A percentile compares a stretch with the other conserved stretches of the same genome.
These are phyloP conservation scores for Pluvianellus socialis DNA, from an alignment of 2,113 vertebrate genomes.

Conservation along the genomic window DNA sequence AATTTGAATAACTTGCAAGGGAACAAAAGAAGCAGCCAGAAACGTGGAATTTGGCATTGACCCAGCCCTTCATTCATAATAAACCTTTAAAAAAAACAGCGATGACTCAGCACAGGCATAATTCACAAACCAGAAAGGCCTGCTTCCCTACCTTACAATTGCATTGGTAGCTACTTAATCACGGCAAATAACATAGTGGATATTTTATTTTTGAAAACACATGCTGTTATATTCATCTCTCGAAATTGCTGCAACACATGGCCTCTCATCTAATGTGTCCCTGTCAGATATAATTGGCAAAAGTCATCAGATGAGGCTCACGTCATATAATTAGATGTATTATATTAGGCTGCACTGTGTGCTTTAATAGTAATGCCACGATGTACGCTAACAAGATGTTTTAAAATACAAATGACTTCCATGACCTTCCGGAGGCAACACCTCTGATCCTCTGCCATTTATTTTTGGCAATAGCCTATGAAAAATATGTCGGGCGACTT, in stretches of 20 bases:
- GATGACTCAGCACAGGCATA: constrained; percentile 27
- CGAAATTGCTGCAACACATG: constrained; percentile 25
- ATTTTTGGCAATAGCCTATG: not conserved
- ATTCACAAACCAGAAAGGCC: constrained; percentile 22
- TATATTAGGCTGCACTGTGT: not conserved
- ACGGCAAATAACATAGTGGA: constrained; percentile 19
- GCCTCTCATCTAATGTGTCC: constrained; percentile 22
- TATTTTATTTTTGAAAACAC: constrained; percentile 37
- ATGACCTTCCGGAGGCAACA: constrained; percentile 1
- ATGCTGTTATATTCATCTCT: constrained; percentile 18
- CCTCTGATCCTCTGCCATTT: constrained; percentile 24
- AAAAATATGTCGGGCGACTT: constrained; percentile 13
- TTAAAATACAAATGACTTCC: not conserved
- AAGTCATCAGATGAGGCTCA: constrained; percentile 29
- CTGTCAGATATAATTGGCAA: constrained; percentile 36
- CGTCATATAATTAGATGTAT: constrained; percentile 46
- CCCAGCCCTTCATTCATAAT: constrained; percentile 12
- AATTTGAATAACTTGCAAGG: not conserved
- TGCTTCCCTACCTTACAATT: constrained; percentile 26
- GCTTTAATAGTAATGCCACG: not conserved
- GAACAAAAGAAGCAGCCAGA: not conserved
- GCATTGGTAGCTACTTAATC: constrained; percentile 22
- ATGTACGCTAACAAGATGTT: not conserved
- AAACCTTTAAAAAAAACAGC: not conserved
- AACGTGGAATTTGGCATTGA: not conserved